These are phyloP conservation scores for Drosophila ananassae DNA, from an alignment of 1,140 invertebrate species.

Conservation along the genomic window DNA sequence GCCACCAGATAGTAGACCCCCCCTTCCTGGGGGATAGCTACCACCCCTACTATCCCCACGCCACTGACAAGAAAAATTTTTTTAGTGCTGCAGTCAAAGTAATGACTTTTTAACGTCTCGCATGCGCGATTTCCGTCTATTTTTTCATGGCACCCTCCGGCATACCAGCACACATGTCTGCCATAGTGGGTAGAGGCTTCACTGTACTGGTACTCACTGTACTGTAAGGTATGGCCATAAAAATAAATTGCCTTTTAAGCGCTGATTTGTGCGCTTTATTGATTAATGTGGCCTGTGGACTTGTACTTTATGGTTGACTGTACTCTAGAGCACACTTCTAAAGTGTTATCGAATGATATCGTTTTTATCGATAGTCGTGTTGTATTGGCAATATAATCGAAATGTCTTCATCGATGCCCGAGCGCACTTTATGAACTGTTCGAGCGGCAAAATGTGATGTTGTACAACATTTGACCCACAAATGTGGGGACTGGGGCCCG, in stretches of 20 bases:
- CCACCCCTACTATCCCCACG: not conserved
- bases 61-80: slow-evolving; percentile 64
- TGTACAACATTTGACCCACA: slow-evolving; percentile 59
- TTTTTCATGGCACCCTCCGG: too few relatives aligned
- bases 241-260: slow-evolving; percentile 72
- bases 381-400: slow-evolving; percentile 15
- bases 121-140: slow-evolving; percentile 37
- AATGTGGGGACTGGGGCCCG: not conserved
- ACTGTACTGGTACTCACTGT: not conserved
- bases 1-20: not conserved
- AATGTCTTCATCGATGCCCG: slow-evolving; percentile 51
- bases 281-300: slow-evolving; percentile 41
- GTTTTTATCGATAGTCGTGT: slow-evolving; percentile 56
- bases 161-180: slow-evolving; percentile 12
- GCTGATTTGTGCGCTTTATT: slow-evolving; percentile 74
- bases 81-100: slow-evolving; percentile 58
- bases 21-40: not conserved
- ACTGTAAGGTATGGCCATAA: slow-evolving; percentile 42
- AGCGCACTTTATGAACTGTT: slow-evolving; percentile 62
- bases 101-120: slow-evolving; percentile 65
- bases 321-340: not conserved
- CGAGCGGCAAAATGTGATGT: slow-evolving; percentile 74
- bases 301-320: not conserved
- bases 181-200: not conserved
- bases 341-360: not conserved